Base-by-base conservation (phyloP, 2,888 invertebrate species). In the Dascillus cervinus region DNA sequence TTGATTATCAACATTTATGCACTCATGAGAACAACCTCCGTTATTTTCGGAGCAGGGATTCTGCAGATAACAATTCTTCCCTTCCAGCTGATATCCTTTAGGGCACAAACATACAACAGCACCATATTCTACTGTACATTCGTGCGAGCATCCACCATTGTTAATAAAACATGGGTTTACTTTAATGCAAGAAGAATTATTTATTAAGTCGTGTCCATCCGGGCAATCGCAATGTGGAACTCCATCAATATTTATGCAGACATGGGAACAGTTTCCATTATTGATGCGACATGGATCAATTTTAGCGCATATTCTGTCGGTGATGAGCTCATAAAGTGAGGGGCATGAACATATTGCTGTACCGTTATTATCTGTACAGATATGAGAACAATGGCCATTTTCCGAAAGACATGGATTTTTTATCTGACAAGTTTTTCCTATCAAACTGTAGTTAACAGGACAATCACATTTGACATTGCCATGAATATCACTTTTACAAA, bases 311-410 rank as follows among this genome's bases (percentile, higher is more conserved):
- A 42, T 46, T 15, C 41, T 47, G 3, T 55, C 56, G 13, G 56
- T 29, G 17, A 24, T 13, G 20, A 42, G 22, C 5, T 26, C 11
- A 20, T 26, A 34, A 6, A 31, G 34, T 6, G 22, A 19, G 9
- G 46, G 50, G 30, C 50, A 50, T 2, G 30, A 21, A 35, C 50
- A 50, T 11, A 25, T n/a, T 2, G 44, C 31, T 10, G 12, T 15
- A 20, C 39, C 40, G 12, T 39, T 17, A 20, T 28, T 20, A 22
- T 60, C 39, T 37, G 56, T 41, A 38, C 77, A 75, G 13, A 55
- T 56, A 39, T 71, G 68, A 1, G 70, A 69, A 52, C 78, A 78
- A 9, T 72, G 72, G 1, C 73, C 73, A 39, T 75, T 74, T 23
- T 64, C 51, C 8, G 45, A 48, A 39, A 50, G 55, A 25, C 60